Percentiles rank a stretch among this genome's conserved stretches.
Conservation (phyloP, 1,140 invertebrate genomes). For the Drosophila insularis region DNA sequence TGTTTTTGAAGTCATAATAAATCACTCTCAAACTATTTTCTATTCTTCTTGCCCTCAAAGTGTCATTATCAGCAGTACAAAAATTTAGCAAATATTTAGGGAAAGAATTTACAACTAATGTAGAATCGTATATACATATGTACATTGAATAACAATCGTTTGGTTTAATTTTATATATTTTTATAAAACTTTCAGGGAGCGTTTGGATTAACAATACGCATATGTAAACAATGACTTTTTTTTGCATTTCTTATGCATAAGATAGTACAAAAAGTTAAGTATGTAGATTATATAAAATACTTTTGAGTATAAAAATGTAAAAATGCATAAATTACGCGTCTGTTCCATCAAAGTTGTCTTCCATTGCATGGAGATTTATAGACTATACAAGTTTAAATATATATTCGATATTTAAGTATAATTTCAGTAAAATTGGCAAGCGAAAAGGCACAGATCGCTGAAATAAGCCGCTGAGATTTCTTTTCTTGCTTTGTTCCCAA, state of each 20-base stretch:
- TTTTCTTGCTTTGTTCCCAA: slow-evolving; percentile 21
- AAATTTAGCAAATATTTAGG: too few relatives aligned
- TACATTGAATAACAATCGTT: slow-evolving; percentile 53
- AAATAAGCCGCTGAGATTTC: slow-evolving; percentile 70
- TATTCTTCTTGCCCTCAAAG: too few relatives aligned
- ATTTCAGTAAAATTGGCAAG: slow-evolving; percentile 45
- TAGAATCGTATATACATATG: too few relatives aligned
- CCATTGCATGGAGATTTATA: slow-evolving; percentile 40
- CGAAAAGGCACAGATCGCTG: slow-evolving; percentile 57
- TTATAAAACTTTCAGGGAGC: neutral
- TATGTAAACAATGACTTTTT: slow-evolving; percentile 25
- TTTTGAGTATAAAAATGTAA: slow-evolving; percentile 49
- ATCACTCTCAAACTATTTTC: too few relatives aligned
- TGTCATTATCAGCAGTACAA: too few relatives aligned
- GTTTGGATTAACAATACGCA: neutral
- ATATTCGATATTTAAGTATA: slow-evolving; percentile 18
- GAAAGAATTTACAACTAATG: too few relatives aligned
- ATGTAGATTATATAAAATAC: slow-evolving; percentile 25
- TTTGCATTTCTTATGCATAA: slow-evolving; percentile 25
- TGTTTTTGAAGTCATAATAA: too few relatives aligned
- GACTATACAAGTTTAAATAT: slow-evolving; percentile 28
- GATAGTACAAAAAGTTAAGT: slow-evolving; percentile 5
- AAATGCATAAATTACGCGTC: slow-evolving; percentile 31
- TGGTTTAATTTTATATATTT: slow-evolving; percentile 50
- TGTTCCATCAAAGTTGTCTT: slow-evolving; percentile 28